Base-by-base conservation (phyloP, 2,113 vertebrate species). In the Triplophysa dalaica region DNA sequence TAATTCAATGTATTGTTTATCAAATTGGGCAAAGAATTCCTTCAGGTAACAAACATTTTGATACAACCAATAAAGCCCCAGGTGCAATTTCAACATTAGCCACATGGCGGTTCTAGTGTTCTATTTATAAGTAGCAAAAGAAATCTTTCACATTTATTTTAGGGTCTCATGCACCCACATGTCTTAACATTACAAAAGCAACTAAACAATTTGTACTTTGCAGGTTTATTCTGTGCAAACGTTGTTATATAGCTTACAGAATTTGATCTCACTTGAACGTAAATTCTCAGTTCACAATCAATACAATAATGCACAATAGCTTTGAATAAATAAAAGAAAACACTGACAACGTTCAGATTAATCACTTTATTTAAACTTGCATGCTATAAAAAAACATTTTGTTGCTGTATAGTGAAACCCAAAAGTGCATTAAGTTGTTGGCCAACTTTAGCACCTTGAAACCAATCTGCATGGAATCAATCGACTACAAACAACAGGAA, bases 91-190 rank as follows among this genome's bases (percentile, higher is more conserved):
- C 74, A 2, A 3, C 68, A 24, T 21, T 6, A 43, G 60, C 90
- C 93, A 92, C 90, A 85, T 4, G 87, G 87, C 79, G 92, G 86
- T 89, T 19, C 80, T 88, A 77, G n/a, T 84, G 82, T 78, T 80
- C 86, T 81, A 82, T 68, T 70, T 64, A 80, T 45, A 58, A 21
- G 4, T 48, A 70, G 29, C 33, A 8, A 29, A 11, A 22, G 1
- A 3, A 38, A 22, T 58, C 24, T 33, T 56, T 24, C 9, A 26
- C 12, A 4, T 48, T 45, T 9, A 4, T 48, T 45, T 9, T 21
- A 65, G 17, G 73, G 17, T 26, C 52, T 56, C 54, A 6, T 52
- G 17, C 33, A 48, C 7, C 9, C 11, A 33, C 61, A 17, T 29
- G 41, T 13, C 41, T 67, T 56, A 45, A 38, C 10, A 56, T 52